A percentile compares a stretch with the other conserved stretches of the same genome.
Evolutionary conservation across 1,140 invertebrate genomes (phyloP).

Genomic region (Gryon sp.): DNA sequence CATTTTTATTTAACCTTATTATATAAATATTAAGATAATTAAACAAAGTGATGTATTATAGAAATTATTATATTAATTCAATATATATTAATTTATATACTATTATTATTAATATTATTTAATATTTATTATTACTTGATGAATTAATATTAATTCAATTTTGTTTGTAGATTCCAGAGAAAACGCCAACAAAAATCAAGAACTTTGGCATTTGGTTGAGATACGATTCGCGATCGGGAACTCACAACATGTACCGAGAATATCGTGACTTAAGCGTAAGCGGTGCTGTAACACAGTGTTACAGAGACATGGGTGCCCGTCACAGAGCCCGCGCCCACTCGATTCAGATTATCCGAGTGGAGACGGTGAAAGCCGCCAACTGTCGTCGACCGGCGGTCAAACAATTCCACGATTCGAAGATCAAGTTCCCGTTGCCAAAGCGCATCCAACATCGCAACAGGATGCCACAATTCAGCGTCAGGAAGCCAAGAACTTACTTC

Average conservation of each 20-base stretch:
- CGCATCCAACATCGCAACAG: slow-evolving; percentile 91
- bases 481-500: slow-evolving; percentile 96
- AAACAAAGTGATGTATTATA: too few relatives aligned
- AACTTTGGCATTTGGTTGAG: slow-evolving; percentile 99
- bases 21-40: too few relatives aligned
- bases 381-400: slow-evolving; percentile 96
- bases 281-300: slow-evolving; percentile 98
- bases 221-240: slow-evolving; percentile 98
- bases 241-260: slow-evolving; percentile 99
- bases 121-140: not conserved
- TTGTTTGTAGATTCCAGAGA: slow-evolving; percentile 88
- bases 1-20: too few relatives aligned
- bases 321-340: slow-evolving; percentile 98
- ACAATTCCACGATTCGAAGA: slow-evolving; percentile 98
- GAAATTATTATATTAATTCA: too few relatives aligned
- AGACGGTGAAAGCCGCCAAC: slow-evolving; percentile 91
- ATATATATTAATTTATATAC: too few relatives aligned
- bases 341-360: slow-evolving; percentile 99
- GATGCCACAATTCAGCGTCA: slow-evolving; percentile 90
- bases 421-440: slow-evolving; percentile 94
- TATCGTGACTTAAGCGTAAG: slow-evolving; percentile 97
- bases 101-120: slow-evolving; percentile 5
- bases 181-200: slow-evolving; percentile 95
- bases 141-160: slow-evolving; percentile 1
- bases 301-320: slow-evolving; percentile 99